phyloP scores from a whole-genome alignment of 1,140 invertebrate genomes.

The Hestina assimilis region DNA sequence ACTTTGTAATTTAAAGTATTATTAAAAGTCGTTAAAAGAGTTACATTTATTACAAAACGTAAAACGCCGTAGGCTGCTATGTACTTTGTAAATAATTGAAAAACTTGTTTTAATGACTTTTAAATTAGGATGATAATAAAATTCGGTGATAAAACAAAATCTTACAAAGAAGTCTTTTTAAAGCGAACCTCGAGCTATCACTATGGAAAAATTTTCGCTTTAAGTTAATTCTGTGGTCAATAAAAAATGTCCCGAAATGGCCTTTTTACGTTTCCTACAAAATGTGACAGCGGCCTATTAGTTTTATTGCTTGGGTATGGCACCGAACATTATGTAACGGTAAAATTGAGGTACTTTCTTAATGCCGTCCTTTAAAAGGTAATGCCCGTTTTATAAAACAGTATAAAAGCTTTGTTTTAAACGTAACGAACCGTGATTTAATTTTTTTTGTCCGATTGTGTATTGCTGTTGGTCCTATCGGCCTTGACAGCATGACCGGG shows the following conservation, averaged over 20 bases:
- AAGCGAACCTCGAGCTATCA: no score
- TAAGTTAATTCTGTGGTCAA: no score
- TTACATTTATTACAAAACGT: neutral
- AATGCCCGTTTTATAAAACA: neutral
- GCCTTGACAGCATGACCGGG: no score
- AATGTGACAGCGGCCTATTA: neutral
- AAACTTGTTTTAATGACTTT: no score
- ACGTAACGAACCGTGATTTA: no score
- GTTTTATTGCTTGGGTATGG: constrained; percentile 10
- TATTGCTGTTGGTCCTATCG: no score
- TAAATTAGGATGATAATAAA: neutral
- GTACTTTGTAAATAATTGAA: neutral
- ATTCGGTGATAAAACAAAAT: neutral
- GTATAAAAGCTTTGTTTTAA: neutral
- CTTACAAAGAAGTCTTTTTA: no score
- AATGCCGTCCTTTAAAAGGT: neutral
- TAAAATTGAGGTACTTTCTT: neutral
- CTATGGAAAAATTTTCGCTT: no score
- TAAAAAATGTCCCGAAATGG: no score
- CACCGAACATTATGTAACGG: constrained; percentile 6
- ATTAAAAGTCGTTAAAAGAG: neutral
- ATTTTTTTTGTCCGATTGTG: no score
- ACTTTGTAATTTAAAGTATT: constrained; percentile 1
- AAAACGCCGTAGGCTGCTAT: no score
- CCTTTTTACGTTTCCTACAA: neutral